These are phyloP conservation scores for Craterocephalus amniculus DNA, from an alignment of 2,797 vertebrate genomes.

Conservation along the genomic window DNA sequence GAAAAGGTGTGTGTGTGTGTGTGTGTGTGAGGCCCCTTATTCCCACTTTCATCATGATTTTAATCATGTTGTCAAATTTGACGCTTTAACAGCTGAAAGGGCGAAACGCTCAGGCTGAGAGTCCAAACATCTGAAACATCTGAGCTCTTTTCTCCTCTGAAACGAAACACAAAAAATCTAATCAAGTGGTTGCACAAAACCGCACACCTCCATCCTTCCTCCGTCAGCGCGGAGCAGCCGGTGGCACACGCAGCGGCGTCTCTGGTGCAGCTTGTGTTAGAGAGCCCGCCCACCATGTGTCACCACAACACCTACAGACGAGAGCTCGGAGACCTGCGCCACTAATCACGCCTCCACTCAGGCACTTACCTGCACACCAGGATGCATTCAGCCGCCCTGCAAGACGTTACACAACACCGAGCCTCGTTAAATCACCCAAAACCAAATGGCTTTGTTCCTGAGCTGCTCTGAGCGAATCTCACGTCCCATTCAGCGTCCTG, in stretches of 20 bases:
- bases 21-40: neutral
- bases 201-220: no score
- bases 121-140: no score
- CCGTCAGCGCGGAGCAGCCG: neutral
- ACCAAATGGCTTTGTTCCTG: no score
- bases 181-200: no score
- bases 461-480: no score
- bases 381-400: conserved; percentile 4
- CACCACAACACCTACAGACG: conserved; percentile 44
- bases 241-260: conserved; percentile 10
- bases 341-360: conserved; percentile 47
- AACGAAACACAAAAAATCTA: no score
- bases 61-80: conserved; percentile 12
- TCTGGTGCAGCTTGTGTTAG: conserved; percentile 49
- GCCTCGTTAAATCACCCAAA: no score
- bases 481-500: no score
- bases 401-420: neutral
- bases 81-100: no score
- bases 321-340: conserved; percentile 5
- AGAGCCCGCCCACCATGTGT: conserved; percentile 45
- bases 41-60: neutral
- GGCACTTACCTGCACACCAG: conserved; percentile 36
- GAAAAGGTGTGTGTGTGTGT: no score
- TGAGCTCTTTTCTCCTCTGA: no score
- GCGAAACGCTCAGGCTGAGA: no score